Conservation (phyloP, 2,113 vertebrate species). For the Ardeotis arabs region DNA sequence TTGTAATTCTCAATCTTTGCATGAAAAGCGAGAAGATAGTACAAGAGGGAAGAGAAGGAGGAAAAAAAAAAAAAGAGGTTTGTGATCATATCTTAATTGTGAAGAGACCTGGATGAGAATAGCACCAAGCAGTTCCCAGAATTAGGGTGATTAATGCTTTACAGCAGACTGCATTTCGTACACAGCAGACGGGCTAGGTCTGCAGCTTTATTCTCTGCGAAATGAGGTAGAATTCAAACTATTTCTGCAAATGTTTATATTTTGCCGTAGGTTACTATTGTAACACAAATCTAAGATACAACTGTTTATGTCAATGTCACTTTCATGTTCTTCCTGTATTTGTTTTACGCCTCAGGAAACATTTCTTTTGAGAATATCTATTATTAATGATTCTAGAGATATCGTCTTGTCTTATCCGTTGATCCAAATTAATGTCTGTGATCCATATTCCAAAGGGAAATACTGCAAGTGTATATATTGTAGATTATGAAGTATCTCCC, state of each 20-base stretch:
- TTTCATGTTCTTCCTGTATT: constrained; percentile 22
- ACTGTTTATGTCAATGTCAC: constrained; percentile 49
- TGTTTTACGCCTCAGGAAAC: not conserved
- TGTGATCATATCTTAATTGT: not conserved
- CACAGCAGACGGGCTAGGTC: not conserved
- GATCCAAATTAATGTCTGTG: constrained; percentile 11
- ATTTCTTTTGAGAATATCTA: not conserved
- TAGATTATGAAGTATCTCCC: not conserved
- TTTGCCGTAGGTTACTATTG: constrained; percentile 30
- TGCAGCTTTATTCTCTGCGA: not conserved
- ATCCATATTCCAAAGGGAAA: constrained; percentile 4
- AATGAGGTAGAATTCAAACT: not conserved
- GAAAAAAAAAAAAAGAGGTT: not conserved
- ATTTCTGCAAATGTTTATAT: not conserved
- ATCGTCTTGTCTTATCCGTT: not conserved
- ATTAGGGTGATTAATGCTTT: not conserved
- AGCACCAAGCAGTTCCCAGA: not conserved
- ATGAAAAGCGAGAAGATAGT: not conserved
- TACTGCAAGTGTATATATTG: not conserved
- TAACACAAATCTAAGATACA: constrained; percentile 25
- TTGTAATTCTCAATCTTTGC: not conserved
- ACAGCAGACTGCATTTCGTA: not conserved
- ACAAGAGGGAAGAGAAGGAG: not conserved
- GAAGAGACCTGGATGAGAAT: not conserved
- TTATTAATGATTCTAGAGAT: constrained; percentile 25